Conservation (phyloP, 2,113 vertebrate genomes). For the Colinus virginianus region DNA sequence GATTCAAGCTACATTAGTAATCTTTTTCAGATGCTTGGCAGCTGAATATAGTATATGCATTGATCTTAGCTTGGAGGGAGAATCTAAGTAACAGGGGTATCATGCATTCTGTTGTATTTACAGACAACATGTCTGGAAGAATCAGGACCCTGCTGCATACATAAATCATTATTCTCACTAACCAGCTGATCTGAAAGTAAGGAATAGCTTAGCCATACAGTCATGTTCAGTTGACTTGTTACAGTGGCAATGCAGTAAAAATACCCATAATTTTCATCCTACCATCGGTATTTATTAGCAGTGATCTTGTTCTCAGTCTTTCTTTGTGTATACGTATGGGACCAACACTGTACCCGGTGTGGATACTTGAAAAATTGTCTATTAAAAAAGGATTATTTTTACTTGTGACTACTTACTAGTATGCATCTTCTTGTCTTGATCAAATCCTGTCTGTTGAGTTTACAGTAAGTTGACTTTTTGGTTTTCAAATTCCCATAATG, state of each 20-base stretch:
- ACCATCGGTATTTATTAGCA: not conserved
- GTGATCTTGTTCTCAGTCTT: not conserved
- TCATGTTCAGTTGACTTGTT: not conserved
- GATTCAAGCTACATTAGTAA: not conserved
- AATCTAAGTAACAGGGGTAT: not conserved
- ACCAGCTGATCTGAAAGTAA: not conserved
- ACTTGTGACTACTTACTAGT: not conserved
- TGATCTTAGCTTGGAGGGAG: not conserved
- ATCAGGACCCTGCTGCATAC: not conserved
- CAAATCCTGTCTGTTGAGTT: not conserved
- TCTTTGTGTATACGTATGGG: not conserved
- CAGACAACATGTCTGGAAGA: not conserved
- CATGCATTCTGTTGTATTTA: not conserved
- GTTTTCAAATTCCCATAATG: not conserved
- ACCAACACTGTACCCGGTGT: not conserved
- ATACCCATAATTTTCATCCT: not conserved
- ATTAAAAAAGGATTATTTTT: not conserved
- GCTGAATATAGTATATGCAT: not conserved
- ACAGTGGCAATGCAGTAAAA: not conserved
- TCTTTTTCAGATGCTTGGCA: not conserved
- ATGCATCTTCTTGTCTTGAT: not conserved
- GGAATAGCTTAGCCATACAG: not conserved
- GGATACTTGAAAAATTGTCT: not conserved
- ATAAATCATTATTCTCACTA: not conserved
- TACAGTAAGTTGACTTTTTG: not conserved